Percentiles rank a stretch among this genome's conserved stretches.
phyloP scores from a whole-genome alignment of 2,888 invertebrate genomes.

The Lamellibrachia satsuma region DNA sequence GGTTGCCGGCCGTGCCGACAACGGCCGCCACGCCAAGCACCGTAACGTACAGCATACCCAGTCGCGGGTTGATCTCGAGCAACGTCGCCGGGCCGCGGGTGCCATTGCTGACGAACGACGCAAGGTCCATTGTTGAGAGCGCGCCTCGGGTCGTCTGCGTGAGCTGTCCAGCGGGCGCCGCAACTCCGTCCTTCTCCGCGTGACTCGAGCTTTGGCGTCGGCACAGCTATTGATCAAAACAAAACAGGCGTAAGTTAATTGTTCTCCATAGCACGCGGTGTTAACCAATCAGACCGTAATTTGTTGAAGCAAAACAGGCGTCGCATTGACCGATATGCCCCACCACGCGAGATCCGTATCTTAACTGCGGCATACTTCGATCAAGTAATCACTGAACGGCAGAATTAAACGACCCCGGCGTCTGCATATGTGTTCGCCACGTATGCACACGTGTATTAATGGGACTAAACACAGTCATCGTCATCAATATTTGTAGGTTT shows the following conservation, averaged over 20 bases:
- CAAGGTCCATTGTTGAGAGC: not conserved
- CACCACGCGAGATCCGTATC: not conserved
- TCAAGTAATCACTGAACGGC: not conserved
- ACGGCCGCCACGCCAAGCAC: conserved; percentile 30
- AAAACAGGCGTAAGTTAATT: not conserved
- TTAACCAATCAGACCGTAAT: not conserved
- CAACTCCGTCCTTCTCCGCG: not conserved
- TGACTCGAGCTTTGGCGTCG: not conserved
- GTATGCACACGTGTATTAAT: not conserved
- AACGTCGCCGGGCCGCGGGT: not conserved
- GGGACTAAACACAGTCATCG: not conserved
- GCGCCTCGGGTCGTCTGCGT: not conserved
- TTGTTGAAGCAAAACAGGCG: conserved; percentile 3
- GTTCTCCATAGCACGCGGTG: not conserved
- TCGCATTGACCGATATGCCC: not conserved
- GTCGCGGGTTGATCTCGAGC: not conserved
- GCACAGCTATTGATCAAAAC: conserved; percentile 12
- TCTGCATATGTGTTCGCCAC: not conserved
- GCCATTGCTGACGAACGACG: not conserved
- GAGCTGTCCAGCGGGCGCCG: not conserved
- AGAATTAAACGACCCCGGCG: not conserved
- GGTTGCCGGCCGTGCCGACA: conserved; percentile 36
- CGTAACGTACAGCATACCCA: conserved; percentile 30
- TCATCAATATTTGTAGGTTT: no score
- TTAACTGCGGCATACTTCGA: not conserved